These are phyloP conservation scores for Sympetrum striolatum DNA, from an alignment of 2,888 invertebrate species.

Conservation along the genomic window DNA sequence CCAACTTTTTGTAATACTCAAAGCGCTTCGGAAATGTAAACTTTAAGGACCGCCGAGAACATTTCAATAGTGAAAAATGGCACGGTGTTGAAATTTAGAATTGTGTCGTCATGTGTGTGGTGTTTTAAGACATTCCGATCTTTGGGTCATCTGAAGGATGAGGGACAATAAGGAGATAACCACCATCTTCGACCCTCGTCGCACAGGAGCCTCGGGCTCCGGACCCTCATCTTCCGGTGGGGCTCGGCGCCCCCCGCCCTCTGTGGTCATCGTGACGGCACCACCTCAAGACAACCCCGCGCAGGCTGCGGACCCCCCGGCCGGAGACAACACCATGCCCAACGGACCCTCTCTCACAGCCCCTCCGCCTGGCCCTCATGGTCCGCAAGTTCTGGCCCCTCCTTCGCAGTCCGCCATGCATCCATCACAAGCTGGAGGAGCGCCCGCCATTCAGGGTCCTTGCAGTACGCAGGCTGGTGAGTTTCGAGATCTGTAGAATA, in stretches of 20 bases:
- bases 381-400: slow-evolving; percentile 59
- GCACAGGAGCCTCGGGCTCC: slow-evolving; percentile 72
- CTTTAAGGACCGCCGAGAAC: no score
- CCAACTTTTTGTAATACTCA: no score
- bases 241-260: slow-evolving; percentile 5
- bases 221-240: slow-evolving; percentile 15
- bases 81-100: no score
- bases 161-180: slow-evolving; percentile 75
- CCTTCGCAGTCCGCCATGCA: slow-evolving; percentile 61
- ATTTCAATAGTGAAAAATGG: no score
- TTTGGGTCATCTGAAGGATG: slow-evolving; percentile 12
- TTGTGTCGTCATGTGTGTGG: neutral
- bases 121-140: neutral
- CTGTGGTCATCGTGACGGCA: slow-evolving; percentile 49
- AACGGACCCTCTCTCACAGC: slow-evolving; percentile 57
- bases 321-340: slow-evolving; percentile 50
- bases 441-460: neutral
- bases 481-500: slow-evolving; percentile 48
- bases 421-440: slow-evolving; percentile 53
- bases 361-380: slow-evolving; percentile 60
- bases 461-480: slow-evolving; percentile 63
- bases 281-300: slow-evolving; percentile 4
- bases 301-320: neutral
- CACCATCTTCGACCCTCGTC: slow-evolving; percentile 80
- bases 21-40: no score